phyloP scores from a whole-genome alignment of 2,888 invertebrate species.

The Adineta ricciae region DNA sequence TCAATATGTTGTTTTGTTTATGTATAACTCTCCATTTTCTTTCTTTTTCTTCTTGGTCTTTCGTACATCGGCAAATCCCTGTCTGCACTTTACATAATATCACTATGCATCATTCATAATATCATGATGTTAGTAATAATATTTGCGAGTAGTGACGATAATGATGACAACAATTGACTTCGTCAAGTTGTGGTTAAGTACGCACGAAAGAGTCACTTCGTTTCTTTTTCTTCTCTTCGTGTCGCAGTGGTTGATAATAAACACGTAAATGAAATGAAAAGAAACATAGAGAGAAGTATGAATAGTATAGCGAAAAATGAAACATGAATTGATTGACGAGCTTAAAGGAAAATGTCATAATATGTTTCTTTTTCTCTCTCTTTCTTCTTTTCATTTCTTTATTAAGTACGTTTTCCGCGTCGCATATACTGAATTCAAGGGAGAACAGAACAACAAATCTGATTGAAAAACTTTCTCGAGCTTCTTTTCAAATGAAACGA shows the following conservation, averaged over 20 bases:
- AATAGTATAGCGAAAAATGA: not conserved
- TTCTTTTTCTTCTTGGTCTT: not conserved
- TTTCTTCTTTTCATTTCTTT: not conserved
- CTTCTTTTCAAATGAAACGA: not conserved
- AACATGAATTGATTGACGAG: not conserved
- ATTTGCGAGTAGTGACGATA: not conserved
- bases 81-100: not conserved
- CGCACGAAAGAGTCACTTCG: not conserved
- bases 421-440: not conserved
- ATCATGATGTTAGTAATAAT: not conserved
- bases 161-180: not conserved
- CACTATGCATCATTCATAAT: not conserved
- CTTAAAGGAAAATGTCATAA: not conserved
- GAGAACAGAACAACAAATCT: not conserved
- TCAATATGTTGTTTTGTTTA: not conserved
- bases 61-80: not conserved
- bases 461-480: not conserved
- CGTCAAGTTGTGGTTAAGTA: not conserved
- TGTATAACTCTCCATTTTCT: not conserved
- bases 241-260: not conserved
- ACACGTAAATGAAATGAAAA: not conserved
- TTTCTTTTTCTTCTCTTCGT: not conserved
- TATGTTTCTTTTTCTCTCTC: not conserved
- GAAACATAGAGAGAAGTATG: not conserved
- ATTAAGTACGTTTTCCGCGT: not conserved